Base-by-base conservation (phyloP, 2,888 invertebrate genomes). In the Diogma glabrata region DNA sequence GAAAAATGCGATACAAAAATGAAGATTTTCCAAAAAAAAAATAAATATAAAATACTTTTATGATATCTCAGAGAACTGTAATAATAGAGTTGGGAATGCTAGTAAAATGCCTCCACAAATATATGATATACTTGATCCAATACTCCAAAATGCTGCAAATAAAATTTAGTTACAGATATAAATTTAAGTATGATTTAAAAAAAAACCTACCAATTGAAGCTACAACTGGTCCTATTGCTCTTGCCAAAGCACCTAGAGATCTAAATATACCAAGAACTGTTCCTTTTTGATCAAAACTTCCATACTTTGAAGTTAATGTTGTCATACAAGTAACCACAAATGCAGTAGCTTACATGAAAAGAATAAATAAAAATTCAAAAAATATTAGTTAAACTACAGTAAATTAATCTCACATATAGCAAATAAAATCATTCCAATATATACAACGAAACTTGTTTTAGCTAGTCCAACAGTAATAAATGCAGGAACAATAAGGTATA, bases 271-370 rank as follows among this genome's bases (percentile, higher is more conserved):
- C 99, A 64, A 96, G 81, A 56, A 92, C 87, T 0, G 86, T 84
- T 23, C 97, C 97, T 64, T 95, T 93, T 62, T 93, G 87, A 63
- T 83, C 82, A 53, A 73, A 76, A 30, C 82, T 81, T 6, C 88
- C 87, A 64, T 85, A 83, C 56, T 81, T 79, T 3, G 95, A 91
- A n/a, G 89, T 89, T 67, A 94, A 72, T 3, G 95, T 88, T 61
- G 92, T 96, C 73, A 97, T 78, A 63, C 92, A 93, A 10, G 97
- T 94, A 19, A 97, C 95, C 24, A 95, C 93, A 67, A 93, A 82
- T n/a, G 89, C 85, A 9, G 88, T 89, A 16, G 88, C 87, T 87
- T 60, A 26, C 69, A 67, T 52, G 52, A 58, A 61, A 54, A 54
- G 28, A 47, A 17, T 51, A 17, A 20, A 47, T 26, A 26, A 26